Base-by-base conservation (phyloP, 2,113 vertebrate genomes). In the Bujurquina vittata region DNA sequence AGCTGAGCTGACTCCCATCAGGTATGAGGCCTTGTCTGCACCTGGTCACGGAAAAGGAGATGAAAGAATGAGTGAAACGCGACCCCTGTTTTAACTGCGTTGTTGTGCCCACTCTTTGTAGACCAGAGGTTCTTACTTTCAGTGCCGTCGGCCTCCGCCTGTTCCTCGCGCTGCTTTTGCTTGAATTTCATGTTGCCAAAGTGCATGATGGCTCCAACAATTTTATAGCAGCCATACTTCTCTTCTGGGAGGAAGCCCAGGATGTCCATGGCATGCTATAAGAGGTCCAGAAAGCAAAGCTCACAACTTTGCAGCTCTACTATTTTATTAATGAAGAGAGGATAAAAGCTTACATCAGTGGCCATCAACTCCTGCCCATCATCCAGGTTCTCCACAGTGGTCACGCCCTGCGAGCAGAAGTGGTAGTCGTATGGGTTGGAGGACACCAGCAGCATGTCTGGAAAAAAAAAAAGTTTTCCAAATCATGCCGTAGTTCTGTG, bases 151-250 rank as follows among this genome's bases (percentile, higher is more conserved):
- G 97, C 92, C 92, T 99, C 97, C 0, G 97, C 97, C 94, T 99
- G 98, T 91, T 99, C 98, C 54, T 99, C 98, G 2, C 98, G 94
- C 91, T 96, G 97, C 91, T 97, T 99, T 57, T 97, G 98, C 93
- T 98, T 99, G 95, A 98, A 98, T 87, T 98, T 99, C 98, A 99
- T 98, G 95, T 99, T 99, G 84, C 98, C 97, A 0, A 98, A 99
- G 91, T 99, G 98, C 96, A 98, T 97, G 91, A 99, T 97, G 63
- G 98, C 96, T 0, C 97, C 98, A 20, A 98, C 97, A 59, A 98
- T 97, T 94, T 99, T 99, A 90, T 99, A 99, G 95, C 93, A 98
- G 94, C 97, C 97, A 0, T 96, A 96, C 75, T 99, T 99, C 94
- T 99, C 97, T 0, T 99, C 97, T 0, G 89, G 83, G 29, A 94